Percentiles rank a stretch among this genome's conserved stretches.
phyloP scores from a whole-genome alignment of 2,888 invertebrate species.

The Pediacus dermestoides region DNA sequence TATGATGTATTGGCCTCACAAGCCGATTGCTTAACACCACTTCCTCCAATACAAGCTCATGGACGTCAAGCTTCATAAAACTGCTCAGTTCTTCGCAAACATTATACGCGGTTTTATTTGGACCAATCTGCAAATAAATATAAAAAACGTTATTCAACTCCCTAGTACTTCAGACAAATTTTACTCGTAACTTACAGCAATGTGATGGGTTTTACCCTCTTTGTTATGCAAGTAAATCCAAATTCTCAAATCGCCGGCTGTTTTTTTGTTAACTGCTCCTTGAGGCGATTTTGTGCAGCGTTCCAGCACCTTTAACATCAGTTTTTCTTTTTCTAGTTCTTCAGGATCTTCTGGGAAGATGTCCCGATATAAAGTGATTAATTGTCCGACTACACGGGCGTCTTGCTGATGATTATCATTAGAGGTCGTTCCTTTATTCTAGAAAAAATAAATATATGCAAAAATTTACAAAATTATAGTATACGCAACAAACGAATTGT shows the following conservation, averaged over 20 bases:
- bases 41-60: conserved; percentile 75
- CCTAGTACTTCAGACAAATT: conserved; percentile 12
- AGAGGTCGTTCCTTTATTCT: conserved; percentile 1
- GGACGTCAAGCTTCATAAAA: conserved; percentile 62
- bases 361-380: conserved; percentile 69
- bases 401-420: conserved; percentile 53
- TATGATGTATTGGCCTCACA: conserved; percentile 73
- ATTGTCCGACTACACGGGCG: conserved; percentile 71
- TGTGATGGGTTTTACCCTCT: conserved; percentile 57
- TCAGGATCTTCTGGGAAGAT: conserved; percentile 78
- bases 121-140: conserved; percentile 59
- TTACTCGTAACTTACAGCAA: conserved; percentile 55
- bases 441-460: too few species aligned
- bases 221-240: conserved; percentile 73
- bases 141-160: too few species aligned
- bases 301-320: conserved; percentile 71
- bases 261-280: conserved; percentile 56
- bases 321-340: conserved; percentile 71
- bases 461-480: too few species aligned
- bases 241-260: conserved; percentile 75
- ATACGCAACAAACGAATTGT: too few species aligned
- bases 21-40: conserved; percentile 71
- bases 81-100: conserved; percentile 68
- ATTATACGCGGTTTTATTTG: conserved; percentile 72
- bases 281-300: conserved; percentile 61